Conservation (phyloP, 2,113 vertebrate species). For the Turnix velox region DNA sequence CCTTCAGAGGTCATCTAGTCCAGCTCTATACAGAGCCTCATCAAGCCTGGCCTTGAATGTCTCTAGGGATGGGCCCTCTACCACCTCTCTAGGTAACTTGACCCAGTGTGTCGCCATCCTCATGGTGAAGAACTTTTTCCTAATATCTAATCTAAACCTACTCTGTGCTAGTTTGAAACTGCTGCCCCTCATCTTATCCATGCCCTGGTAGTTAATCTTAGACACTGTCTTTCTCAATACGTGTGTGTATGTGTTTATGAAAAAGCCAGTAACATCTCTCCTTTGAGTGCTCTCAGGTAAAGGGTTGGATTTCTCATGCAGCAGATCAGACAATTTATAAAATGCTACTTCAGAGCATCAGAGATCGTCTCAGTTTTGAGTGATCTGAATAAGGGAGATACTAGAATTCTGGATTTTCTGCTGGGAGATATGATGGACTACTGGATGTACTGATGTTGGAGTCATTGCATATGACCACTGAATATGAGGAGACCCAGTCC, state of each 20-base stretch:
- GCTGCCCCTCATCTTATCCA: too few species aligned
- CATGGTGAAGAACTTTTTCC: too few species aligned
- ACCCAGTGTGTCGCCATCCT: too few species aligned
- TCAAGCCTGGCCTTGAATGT: too few species aligned
- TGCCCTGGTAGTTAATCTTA: not conserved
- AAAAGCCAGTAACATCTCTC: not conserved
- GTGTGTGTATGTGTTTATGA: not conserved
- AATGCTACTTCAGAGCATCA: not conserved
- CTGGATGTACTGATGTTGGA: not conserved
- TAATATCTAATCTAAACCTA: too few species aligned
- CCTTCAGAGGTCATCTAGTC: too few species aligned
- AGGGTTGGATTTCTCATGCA: not conserved
- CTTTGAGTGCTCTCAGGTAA: not conserved
- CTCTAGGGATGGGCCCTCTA: too few species aligned
- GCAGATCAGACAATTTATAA: not conserved
- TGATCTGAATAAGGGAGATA: not conserved
- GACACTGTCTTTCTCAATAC: not conserved
- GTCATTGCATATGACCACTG: not conserved
- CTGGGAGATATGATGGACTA: not conserved
- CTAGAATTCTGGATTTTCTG: not conserved
- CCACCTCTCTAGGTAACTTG: too few species aligned
- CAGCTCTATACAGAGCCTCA: too few species aligned
- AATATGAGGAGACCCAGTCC: not conserved
- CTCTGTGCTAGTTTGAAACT: too few species aligned
- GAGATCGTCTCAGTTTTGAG: not conserved